phyloP scores from a whole-genome alignment of 2,113 vertebrate species.

The Paracanthobrama guichenoti region DNA sequence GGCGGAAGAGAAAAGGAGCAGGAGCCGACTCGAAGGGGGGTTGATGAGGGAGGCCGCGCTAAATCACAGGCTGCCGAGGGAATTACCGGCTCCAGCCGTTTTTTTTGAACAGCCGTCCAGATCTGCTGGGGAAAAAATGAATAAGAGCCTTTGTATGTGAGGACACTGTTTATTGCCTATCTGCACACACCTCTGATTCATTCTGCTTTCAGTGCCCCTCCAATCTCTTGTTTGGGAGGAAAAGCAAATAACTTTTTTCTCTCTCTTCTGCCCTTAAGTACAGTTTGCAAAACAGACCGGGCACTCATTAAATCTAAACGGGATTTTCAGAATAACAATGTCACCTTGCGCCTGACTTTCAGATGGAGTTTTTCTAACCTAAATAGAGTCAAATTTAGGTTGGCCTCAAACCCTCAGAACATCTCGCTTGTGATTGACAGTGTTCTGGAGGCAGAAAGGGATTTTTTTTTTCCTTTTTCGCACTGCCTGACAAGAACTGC shows the following conservation, averaged over 20 bases:
- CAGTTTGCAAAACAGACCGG: constrained; percentile 43
- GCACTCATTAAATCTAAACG: constrained; percentile 45
- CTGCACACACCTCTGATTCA: constrained; percentile 30
- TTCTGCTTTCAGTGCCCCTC: constrained; percentile 43
- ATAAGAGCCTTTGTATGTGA: constrained; percentile 53
- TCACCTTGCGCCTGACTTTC: constrained; percentile 54
- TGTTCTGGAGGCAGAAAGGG: constrained; percentile 25
- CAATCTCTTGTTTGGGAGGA: constrained; percentile 42
- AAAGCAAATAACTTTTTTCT: constrained; percentile 41
- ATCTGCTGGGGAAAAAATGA: constrained; percentile 41
- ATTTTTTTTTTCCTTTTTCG: not conserved
- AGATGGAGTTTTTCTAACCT: constrained; percentile 53
- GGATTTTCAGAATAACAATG: constrained; percentile 39
- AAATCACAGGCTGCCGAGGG: constrained; percentile 39
- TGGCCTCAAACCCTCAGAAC: constrained; percentile 45
- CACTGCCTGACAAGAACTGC: not conserved
- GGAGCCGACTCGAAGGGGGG: constrained; percentile 40
- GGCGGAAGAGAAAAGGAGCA: constrained; percentile 29
- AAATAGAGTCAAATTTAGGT: constrained; percentile 52
- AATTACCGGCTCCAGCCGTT: constrained; percentile 40
- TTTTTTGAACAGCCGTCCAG: constrained; percentile 38
- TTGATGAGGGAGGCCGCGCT: constrained; percentile 39
- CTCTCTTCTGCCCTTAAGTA: constrained; percentile 42
- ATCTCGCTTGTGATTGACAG: constrained; percentile 47
- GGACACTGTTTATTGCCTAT: constrained; percentile 40